These are phyloP conservation scores for Pogonocherus hispidulus DNA, from an alignment of 2,888 invertebrate species.

Conservation along the genomic window DNA sequence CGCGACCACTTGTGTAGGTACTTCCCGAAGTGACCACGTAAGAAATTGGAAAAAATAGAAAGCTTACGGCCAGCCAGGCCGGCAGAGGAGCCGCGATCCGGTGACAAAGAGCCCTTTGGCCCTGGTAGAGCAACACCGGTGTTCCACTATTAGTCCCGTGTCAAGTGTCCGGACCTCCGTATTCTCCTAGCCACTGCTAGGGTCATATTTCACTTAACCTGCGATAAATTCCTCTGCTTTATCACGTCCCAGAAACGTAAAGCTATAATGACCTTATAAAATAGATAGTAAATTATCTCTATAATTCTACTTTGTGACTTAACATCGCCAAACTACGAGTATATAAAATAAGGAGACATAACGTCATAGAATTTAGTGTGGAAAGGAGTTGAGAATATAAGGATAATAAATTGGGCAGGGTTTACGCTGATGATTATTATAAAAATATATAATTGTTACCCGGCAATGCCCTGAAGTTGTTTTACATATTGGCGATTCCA, in stretches of 20 bases:
- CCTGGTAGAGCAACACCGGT: conserved; percentile 34
- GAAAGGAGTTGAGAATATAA: conserved; percentile 3
- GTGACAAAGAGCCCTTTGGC: conserved; percentile 28
- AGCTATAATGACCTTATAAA: conserved; percentile 63
- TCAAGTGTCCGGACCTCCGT: conserved; percentile 57
- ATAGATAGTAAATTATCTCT: conserved; percentile 57
- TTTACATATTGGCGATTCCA: too few species aligned
- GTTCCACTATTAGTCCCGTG: conserved; percentile 60
- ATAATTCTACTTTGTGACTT: conserved; percentile 42
- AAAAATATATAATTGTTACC: not conserved
- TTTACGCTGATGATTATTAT: not conserved
- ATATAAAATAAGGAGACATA: conserved; percentile 17
- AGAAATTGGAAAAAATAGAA: too few species aligned
- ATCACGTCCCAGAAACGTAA: conserved; percentile 59
- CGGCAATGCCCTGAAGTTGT: too few species aligned
- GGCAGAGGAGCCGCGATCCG: conserved; percentile 2
- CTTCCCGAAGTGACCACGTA: too few species aligned
- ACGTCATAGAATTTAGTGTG: conserved; percentile 26
- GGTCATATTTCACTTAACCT: conserved; percentile 64
- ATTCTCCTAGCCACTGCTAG: conserved; percentile 50
- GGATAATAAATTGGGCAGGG: conserved; percentile 7
- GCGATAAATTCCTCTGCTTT: conserved; percentile 64
- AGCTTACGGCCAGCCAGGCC: too few species aligned
- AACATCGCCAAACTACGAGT: conserved; percentile 27
- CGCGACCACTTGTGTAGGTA: too few species aligned